Evolutionary conservation across 2,888 invertebrate species (phyloP).

Genomic region (Rhagonycha fulva): DNA sequence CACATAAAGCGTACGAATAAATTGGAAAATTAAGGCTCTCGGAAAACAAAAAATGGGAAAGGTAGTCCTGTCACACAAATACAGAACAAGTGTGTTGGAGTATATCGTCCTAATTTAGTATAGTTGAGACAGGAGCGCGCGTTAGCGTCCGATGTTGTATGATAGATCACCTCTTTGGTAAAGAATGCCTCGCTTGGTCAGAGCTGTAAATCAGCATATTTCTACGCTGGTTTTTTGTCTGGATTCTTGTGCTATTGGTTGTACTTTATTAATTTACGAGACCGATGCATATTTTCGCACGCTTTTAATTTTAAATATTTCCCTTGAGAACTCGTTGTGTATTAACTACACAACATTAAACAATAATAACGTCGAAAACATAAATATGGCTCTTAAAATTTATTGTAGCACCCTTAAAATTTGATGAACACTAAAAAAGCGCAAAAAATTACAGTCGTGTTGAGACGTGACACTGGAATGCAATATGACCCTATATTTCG

Average conservation of each 20-base stretch:
- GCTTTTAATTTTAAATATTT: constrained; percentile 26
- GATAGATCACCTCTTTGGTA: constrained; percentile 22
- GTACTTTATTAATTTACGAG: constrained; percentile 31
- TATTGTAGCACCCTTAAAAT: not conserved
- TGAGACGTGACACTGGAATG: constrained; percentile 42
- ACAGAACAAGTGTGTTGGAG: constrained; percentile 22
- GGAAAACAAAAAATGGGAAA: not conserved
- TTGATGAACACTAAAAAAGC: not conserved
- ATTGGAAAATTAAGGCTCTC: not conserved
- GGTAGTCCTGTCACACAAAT: constrained; percentile 12
- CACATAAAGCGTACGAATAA: not conserved
- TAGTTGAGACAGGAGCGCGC: constrained; percentile 23
- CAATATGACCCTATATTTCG: constrained; percentile 41
- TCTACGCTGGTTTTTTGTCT: constrained; percentile 26
- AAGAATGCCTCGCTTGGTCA: constrained; percentile 21
- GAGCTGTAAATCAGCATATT: constrained; percentile 28
- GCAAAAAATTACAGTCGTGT: constrained; percentile 40
- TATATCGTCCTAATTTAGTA: constrained; percentile 19
- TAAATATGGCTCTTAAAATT: not conserved
- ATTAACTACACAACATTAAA: not conserved
- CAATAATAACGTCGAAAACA: not conserved
- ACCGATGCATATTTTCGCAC: constrained; percentile 29
- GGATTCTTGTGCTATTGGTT: constrained; percentile 24
- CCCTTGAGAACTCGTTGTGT: constrained; percentile 14
- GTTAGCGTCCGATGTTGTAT: constrained; percentile 21